phyloP scores from a whole-genome alignment of 2,888 invertebrate genomes.

The Erynnis tages region DNA sequence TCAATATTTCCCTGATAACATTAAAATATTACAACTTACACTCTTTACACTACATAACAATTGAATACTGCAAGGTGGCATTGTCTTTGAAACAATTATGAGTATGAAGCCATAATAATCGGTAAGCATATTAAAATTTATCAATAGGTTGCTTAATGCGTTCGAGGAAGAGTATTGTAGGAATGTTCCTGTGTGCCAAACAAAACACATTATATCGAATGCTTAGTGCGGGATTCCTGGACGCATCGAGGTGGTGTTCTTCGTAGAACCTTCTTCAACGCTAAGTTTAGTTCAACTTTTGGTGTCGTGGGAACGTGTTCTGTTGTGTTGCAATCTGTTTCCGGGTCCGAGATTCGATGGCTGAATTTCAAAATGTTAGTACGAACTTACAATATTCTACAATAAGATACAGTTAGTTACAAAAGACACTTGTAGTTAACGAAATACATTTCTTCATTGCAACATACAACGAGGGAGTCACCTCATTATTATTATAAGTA shows the following conservation, averaged over 20 bases:
- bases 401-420: too few relatives aligned
- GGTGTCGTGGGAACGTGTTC: slow-evolving; percentile 37
- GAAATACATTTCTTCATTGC: too few relatives aligned
- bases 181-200: slow-evolving; percentile 48
- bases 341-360: slow-evolving; percentile 1
- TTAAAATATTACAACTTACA: too few relatives aligned
- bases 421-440: too few relatives aligned
- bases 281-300: slow-evolving; percentile 44
- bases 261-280: slow-evolving; percentile 44
- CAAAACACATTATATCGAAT: slow-evolving; percentile 62
- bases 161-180: slow-evolving; percentile 59
- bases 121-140: slow-evolving; percentile 28
- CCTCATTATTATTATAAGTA: too few relatives aligned
- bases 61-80: neutral
- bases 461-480: too few relatives aligned
- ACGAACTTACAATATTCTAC: neutral
- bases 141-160: slow-evolving; percentile 55
- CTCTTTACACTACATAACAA: neutral
- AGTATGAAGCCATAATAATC: neutral
- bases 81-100: slow-evolving; percentile 4
- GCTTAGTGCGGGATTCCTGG: slow-evolving; percentile 70
- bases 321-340: slow-evolving; percentile 7
- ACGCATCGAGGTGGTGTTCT: slow-evolving; percentile 50
- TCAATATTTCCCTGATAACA: too few relatives aligned
- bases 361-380: slow-evolving; percentile 19